Conservation (phyloP, 2,888 invertebrate genomes). For the Folsomia candida region DNA sequence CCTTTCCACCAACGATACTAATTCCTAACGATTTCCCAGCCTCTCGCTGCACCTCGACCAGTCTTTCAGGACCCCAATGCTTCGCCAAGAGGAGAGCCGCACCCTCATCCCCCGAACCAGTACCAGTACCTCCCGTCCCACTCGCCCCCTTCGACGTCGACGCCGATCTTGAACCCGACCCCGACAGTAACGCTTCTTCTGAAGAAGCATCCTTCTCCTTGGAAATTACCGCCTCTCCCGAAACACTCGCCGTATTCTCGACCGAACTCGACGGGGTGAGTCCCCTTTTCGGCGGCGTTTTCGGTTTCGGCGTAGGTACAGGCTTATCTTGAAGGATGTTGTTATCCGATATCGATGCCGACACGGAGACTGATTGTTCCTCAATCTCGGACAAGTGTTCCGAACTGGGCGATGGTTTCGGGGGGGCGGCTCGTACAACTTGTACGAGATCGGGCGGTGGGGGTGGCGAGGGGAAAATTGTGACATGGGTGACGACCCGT, state of each 20-base stretch:
- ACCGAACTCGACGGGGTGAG: slow-evolving; percentile 4
- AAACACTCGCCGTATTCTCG: not conserved
- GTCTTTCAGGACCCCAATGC: slow-evolving; percentile 80
- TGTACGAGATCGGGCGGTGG: slow-evolving; percentile 48
- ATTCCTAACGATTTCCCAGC: slow-evolving; percentile 84
- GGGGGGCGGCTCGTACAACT: slow-evolving; percentile 30
- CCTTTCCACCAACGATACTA: slow-evolving; percentile 94
- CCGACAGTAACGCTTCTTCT: slow-evolving; percentile 21
- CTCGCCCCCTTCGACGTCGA: slow-evolving; percentile 18
- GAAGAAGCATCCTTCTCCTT: slow-evolving; percentile 15
- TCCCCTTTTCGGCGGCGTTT: not conserved
- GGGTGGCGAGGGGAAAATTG: slow-evolving; percentile 50
- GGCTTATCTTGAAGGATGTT: not conserved
- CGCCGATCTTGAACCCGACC: not conserved
- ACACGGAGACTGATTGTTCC: not conserved
- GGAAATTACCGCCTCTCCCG: not conserved
- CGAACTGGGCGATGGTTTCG: not conserved
- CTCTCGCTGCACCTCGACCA: slow-evolving; percentile 70
- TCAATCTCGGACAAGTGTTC: not conserved
- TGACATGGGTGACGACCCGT: slow-evolving; percentile 50
- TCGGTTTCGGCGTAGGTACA: not conserved
- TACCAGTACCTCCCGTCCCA: slow-evolving; percentile 22
- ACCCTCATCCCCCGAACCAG: slow-evolving; percentile 43
- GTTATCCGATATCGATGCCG: not conserved
- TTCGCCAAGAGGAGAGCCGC: slow-evolving; percentile 61